Evolutionary conservation across 2,888 invertebrate species (phyloP), one percentile per base, ranked within the genome.

Genomic region (Barypeithes pellucidus): DNA sequence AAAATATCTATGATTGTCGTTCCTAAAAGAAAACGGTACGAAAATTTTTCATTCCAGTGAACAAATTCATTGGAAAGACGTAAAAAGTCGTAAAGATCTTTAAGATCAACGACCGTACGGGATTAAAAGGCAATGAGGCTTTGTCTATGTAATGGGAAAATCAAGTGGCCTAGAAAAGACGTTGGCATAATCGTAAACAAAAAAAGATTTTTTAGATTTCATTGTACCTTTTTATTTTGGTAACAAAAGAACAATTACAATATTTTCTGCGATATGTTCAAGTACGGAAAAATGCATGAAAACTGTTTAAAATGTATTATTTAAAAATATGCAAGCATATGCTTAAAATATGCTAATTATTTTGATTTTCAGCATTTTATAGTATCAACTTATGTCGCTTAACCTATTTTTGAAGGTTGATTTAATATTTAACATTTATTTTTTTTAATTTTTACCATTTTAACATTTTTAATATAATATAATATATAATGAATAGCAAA

Each of bases 1-100:
- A 66, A 43, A 66, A 66, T 66, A 39, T 24, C 54, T 39, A 43
- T 57, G 54, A 66, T 66, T 66, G 57, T 57, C 41, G 16, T 54
- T 66, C 54, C 12, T 22, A 33, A 14, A 24, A 24, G 29, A 66
- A 16, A 43, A 36, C 57, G 14, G 24, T 14, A 54, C 22, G 57
- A 54, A 66, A 66, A 54, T 66, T 66, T 54, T 52, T 54, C 52
- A 36, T 39, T 52, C n/a, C 39, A 33, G 16, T 18, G 18, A 24
- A 16, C 66, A 54, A 54, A 66, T 20, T 52, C 24, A 54, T 66
- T 52, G 16, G 14, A 22, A 41, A 14, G 43, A 43, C n/a, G 24
- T 24, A 52, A 43, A 66, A 57, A 33, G 33, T 57, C 18, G 16
- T 16, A 50, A 57, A 66, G 41, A 16, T 33, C 22, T 41, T 63